Evolutionary conservation across 37 sponge, comb jelly and placozoan genomes (phyloP).

Genomic region (Amphimedon queenslandica): DNA sequence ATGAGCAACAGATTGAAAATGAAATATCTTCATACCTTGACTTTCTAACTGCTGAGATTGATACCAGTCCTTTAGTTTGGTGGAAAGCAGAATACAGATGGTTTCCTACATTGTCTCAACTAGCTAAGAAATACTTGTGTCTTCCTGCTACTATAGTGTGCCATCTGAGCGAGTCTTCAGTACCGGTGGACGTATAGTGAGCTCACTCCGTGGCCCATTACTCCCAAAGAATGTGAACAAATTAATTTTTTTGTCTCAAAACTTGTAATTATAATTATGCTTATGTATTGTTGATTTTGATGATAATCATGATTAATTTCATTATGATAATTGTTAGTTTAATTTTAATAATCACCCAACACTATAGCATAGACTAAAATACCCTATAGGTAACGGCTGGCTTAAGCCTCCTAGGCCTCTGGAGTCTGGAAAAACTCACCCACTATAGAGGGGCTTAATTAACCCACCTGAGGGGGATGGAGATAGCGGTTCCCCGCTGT

Average conservation of each 20-base stretch:
- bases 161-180: constrained; percentile 51
- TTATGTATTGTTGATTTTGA: background rate
- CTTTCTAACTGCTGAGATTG: background rate
- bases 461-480: no score
- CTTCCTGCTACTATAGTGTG: constrained; percentile 23
- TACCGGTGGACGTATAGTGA: constrained; percentile 25
- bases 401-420: no score
- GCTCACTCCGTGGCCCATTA: constrained; percentile 6
- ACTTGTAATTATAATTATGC: background rate
- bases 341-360: background rate
- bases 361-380: no score
- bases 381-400: no score
- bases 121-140: constrained; percentile 6
- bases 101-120: background rate
- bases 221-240: constrained; percentile 23
- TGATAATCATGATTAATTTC: background rate
- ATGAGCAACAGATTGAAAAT: constrained; percentile 2
- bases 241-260: constrained; percentile 29
- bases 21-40: constrained; percentile 18
- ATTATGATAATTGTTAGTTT: background rate
- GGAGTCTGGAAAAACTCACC: no score
- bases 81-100: background rate
- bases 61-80: constrained; percentile 11
- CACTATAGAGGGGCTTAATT: no score
- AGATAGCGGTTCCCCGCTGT: no score